Evolutionary conservation across 2,888 invertebrate species (phyloP), one percentile per base, ranked within the genome.

Genomic region (Thereva nobilitata): DNA sequence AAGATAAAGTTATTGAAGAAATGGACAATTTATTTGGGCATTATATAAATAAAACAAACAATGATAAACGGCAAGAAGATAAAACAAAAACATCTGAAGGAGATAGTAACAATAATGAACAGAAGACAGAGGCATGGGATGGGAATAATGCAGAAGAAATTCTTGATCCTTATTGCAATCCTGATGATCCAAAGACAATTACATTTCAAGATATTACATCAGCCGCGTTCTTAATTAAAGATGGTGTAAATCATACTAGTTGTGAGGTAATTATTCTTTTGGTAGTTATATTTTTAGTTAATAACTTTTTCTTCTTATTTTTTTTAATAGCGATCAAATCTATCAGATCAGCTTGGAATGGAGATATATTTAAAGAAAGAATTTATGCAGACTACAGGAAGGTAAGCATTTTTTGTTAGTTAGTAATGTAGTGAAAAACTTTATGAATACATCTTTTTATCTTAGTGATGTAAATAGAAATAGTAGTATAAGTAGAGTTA

Each of bases 281-380:
- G 10, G 5, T 5, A 7, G 10, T 7, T 47, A 3, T n/a, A 47
- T 47, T n/a, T n/a, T 47, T 10, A 45, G 10, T 45, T 9, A 45
- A n/a, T 42, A 8, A 42, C 7, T 42, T 42, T 42, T 8, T 42
- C 7, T 8, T 8, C 7, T 8, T 8, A 2, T 42, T 42, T 42
- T 8, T 42, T 42, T 42, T 78, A 82, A 42, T 80, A 96, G 95
- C 87, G 85, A 82, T 95, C 95, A 0, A 90, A 91, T 74, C 86
- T 95, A 79, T 93, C 94, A 0, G 83, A 86, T 4, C 76, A 86
- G 54, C 88, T 88, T 65, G 92, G 89, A 50, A 92, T 96, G 89
- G 90, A 95, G 42, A 85, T 97, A 71, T 97, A 87, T 80, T 85
- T 97, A 73, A 97, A 97, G 82, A 95, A 95, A 78, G 97, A 97